phyloP scores from a whole-genome alignment of 2,888 invertebrate species.

The Digitonthophagus gazella region DNA sequence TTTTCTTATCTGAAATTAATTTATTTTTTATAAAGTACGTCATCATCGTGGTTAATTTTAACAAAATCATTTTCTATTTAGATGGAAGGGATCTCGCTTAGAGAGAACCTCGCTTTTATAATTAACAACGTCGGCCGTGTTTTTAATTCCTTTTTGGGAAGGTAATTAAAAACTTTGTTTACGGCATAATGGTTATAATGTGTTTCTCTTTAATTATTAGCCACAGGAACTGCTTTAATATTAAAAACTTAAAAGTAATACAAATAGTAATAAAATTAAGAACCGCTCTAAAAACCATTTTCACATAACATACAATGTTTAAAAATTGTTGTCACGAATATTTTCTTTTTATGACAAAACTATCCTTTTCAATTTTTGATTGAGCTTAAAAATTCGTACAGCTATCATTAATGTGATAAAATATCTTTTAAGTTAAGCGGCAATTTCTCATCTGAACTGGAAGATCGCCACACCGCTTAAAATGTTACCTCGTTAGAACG shows the following conservation, averaged over 20 bases:
- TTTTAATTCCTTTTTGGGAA: not conserved
- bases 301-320: too few species aligned
- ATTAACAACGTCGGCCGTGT: not conserved
- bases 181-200: not conserved
- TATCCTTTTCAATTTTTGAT: too few species aligned
- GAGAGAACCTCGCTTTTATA: not conserved
- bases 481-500: not conserved
- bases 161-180: not conserved
- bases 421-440: not conserved
- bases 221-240: too few species aligned
- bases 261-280: too few species aligned
- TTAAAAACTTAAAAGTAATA: too few species aligned
- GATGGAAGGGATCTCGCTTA: not conserved
- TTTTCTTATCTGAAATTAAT: too few species aligned
- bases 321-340: too few species aligned
- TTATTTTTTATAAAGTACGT: too few species aligned
- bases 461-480: not conserved
- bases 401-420: not conserved
- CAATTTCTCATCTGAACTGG: not conserved
- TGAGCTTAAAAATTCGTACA: too few species aligned
- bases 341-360: too few species aligned
- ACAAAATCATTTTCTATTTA: not conserved
- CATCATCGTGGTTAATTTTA: too few species aligned
- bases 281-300: too few species aligned
- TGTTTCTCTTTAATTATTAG: not conserved